Evolutionary conservation across 2,113 vertebrate species (phyloP).

Genomic region (Paradoxurus hermaphroditus): DNA sequence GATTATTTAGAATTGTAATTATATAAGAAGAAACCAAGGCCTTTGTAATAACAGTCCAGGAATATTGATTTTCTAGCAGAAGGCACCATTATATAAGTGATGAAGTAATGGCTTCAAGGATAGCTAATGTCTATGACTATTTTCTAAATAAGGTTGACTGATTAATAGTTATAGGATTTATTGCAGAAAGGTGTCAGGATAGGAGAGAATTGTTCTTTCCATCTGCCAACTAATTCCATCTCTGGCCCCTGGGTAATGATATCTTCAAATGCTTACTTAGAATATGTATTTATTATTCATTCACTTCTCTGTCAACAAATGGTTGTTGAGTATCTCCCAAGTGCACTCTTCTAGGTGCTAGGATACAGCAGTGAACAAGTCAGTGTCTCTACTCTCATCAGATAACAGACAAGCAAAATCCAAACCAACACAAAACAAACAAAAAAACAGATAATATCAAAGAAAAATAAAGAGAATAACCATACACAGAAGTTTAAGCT

Average conservation of each 20-base stretch:
- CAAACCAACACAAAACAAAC: background rate
- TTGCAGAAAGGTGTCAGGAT: background rate
- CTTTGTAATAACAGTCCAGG: background rate
- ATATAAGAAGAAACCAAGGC: background rate
- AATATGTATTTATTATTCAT: background rate
- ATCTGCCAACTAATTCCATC: background rate
- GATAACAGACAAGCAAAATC: background rate
- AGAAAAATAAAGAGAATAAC: background rate
- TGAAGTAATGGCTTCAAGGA: background rate
- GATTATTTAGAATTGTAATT: conserved; percentile 39
- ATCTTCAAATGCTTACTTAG: background rate
- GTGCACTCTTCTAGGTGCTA: background rate
- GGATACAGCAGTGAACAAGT: background rate
- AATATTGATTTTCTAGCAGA: conserved; percentile 48
- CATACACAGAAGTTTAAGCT: background rate
- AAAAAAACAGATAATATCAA: background rate
- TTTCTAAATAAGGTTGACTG: background rate
- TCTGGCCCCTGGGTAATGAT: background rate
- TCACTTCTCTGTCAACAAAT: background rate
- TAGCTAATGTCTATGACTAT: background rate
- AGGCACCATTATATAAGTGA: conserved; percentile 1
- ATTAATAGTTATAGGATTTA: conserved; percentile 11
- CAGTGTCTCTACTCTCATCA: background rate
- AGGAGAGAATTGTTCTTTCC: background rate
- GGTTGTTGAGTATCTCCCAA: background rate